phyloP scores from a whole-genome alignment of 2,888 invertebrate species.

The Eristalis tenax region DNA sequence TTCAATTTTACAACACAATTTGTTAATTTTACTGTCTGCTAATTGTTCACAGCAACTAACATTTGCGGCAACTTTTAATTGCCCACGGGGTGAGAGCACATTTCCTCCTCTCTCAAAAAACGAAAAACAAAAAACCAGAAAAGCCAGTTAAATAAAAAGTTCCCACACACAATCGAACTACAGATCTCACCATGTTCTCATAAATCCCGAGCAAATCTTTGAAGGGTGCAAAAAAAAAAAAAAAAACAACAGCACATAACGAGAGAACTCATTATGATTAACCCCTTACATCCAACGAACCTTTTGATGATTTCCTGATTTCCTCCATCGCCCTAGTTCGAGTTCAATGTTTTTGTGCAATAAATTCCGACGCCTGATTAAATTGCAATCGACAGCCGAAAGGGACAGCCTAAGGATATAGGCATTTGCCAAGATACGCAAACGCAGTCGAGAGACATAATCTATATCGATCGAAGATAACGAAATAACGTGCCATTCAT shows the following conservation, averaged over 20 bases:
- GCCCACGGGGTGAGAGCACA: not conserved
- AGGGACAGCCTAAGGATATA: slow-evolving; percentile 22
- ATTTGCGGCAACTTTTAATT: slow-evolving; percentile 53
- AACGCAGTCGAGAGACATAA: not conserved
- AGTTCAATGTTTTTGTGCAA: slow-evolving; percentile 57
- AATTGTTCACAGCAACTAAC: slow-evolving; percentile 42
- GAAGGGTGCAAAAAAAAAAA: not conserved
- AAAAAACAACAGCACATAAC: not conserved
- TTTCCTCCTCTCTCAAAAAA: not conserved
- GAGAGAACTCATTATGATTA: slow-evolving; percentile 23
- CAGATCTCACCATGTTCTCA: slow-evolving; percentile 41
- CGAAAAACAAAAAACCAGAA: slow-evolving; percentile 32
- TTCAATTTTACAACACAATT: slow-evolving; percentile 57
- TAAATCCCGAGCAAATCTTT: slow-evolving; percentile 58
- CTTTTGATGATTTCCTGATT: not conserved
- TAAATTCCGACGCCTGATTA: slow-evolving; percentile 64
- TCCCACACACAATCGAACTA: slow-evolving; percentile 49
- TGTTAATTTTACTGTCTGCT: slow-evolving; percentile 60
- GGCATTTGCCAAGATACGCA: slow-evolving; percentile 17
- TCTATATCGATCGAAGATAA: slow-evolving; percentile 29
- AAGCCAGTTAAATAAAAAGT: slow-evolving; percentile 63
- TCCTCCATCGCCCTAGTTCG: slow-evolving; percentile 7
- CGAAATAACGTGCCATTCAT: slow-evolving; percentile 8
- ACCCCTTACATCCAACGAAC: slow-evolving; percentile 43
- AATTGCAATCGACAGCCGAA: slow-evolving; percentile 53